Evolutionary conservation across 2,113 vertebrate genomes (phyloP).

Genomic region (Brachirus orientalis): DNA sequence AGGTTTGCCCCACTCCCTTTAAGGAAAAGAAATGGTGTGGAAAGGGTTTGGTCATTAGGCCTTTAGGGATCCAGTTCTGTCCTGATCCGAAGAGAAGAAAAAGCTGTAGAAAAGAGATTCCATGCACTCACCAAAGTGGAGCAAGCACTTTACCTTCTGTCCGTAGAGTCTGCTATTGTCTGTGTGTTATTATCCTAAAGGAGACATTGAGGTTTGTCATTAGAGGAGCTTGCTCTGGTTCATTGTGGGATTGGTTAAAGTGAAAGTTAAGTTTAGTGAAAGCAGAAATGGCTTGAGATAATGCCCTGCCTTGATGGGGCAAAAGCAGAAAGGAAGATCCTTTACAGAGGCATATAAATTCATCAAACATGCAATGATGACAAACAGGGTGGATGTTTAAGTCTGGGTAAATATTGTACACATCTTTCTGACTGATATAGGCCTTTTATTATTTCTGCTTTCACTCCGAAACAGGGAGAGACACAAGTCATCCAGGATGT

Average conservation of each 20-base stretch:
- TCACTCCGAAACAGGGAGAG: no score
- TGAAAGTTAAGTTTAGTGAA: slow-evolving; percentile 5
- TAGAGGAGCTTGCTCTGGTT: slow-evolving; percentile 53
- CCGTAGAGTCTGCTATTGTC: slow-evolving; percentile 37
- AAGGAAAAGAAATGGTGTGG: slow-evolving; percentile 66
- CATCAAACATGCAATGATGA: no score
- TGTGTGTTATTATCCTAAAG: slow-evolving; percentile 13
- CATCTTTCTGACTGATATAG: no score
- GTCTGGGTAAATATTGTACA: no score
- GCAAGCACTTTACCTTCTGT: slow-evolving; percentile 35
- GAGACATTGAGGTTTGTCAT: slow-evolving; percentile 40
- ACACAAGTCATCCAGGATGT: no score
- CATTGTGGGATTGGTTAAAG: slow-evolving; percentile 5
- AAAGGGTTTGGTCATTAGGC: slow-evolving; percentile 67
- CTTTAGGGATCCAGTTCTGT: slow-evolving; percentile 39
- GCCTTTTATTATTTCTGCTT: no score
- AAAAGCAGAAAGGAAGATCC: no score
- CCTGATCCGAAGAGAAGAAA: slow-evolving; percentile 47
- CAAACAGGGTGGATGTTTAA: no score
- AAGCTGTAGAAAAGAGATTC: slow-evolving; percentile 54
- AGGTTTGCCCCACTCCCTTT: slow-evolving; percentile 36
- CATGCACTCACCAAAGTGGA: slow-evolving; percentile 50
- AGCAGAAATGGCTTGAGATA: neutral
- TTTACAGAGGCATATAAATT: no score
- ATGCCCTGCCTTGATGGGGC: neutral